Percentiles rank a stretch among this genome's conserved stretches.
Conservation (phyloP, 2,113 vertebrate species). For the Illadopsis cleaveri region DNA sequence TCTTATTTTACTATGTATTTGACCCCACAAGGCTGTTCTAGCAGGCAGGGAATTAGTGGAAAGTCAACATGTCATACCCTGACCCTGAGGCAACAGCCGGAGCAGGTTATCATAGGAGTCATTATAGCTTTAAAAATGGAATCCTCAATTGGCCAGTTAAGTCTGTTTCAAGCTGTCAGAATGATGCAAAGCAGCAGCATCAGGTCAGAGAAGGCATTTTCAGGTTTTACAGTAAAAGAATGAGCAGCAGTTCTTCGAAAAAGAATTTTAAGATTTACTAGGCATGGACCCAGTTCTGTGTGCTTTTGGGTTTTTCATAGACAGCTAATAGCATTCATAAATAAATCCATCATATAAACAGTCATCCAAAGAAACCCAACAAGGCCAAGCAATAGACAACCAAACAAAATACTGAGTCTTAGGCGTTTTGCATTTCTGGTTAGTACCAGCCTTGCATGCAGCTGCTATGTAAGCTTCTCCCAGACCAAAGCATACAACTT, state of each 20-base stretch:
- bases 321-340: not conserved
- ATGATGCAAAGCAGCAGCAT: constrained; percentile 8
- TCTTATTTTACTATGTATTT: not conserved
- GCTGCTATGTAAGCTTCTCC: not conserved
- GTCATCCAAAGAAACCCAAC: not conserved
- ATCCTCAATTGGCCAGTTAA: not conserved
- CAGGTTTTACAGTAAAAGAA: not conserved
- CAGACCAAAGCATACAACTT: not conserved
- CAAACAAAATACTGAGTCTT: not conserved
- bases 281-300: not conserved
- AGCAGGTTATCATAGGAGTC: constrained; percentile 22
- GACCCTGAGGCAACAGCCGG: not conserved
- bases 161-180: not conserved
- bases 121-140: constrained; percentile 14
- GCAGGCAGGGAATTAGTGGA: not conserved
- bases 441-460: not conserved
- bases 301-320: not conserved
- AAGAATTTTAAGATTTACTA: not conserved
- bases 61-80: not conserved
- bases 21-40: not conserved
- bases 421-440: not conserved
- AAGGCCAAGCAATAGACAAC: not conserved
- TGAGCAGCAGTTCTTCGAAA: not conserved
- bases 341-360: not conserved
- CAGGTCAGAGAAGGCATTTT: not conserved